Conservation (phyloP, 2,888 invertebrate species). For the Seira ritae region DNA sequence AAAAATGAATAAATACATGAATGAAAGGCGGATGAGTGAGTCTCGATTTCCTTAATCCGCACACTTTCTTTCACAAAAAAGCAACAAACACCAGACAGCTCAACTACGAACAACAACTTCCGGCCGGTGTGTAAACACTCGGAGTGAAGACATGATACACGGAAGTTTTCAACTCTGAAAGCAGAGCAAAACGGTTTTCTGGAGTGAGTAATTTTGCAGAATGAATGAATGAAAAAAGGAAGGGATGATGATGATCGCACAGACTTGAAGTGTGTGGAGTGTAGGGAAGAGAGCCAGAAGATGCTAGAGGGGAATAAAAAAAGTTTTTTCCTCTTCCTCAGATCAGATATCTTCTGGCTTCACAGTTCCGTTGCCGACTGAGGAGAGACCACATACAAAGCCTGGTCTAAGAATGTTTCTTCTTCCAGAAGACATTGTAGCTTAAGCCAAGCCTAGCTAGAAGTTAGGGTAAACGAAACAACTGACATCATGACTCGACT, state of each 20-base stretch:
- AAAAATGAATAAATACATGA: constrained; percentile 37
- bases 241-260: background rate
- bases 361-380: constrained; percentile 56
- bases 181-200: background rate
- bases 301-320: background rate
- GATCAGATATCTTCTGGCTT: constrained; percentile 55
- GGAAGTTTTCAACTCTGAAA: constrained; percentile 14
- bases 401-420: constrained; percentile 40
- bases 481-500: constrained; percentile 55
- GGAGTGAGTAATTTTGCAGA: constrained; percentile 34
- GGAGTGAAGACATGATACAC: constrained; percentile 6
- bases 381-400: constrained; percentile 42
- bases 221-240: constrained; percentile 4
- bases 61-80: constrained; percentile 23
- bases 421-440: constrained; percentile 34
- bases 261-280: background rate
- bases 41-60: constrained; percentile 40
- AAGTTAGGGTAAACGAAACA: constrained; percentile 43
- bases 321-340: constrained; percentile 15
- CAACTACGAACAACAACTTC: constrained; percentile 41
- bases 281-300: constrained; percentile 35
- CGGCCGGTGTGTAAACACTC: constrained; percentile 57
- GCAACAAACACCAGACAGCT: constrained; percentile 3
- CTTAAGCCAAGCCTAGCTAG: background rate
- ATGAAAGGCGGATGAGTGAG: constrained; percentile 47